A percentile compares a stretch with the other conserved stretches of the same genome.
Conservation (phyloP, 2,888 invertebrate species). For the Mellilla xanthometata region DNA sequence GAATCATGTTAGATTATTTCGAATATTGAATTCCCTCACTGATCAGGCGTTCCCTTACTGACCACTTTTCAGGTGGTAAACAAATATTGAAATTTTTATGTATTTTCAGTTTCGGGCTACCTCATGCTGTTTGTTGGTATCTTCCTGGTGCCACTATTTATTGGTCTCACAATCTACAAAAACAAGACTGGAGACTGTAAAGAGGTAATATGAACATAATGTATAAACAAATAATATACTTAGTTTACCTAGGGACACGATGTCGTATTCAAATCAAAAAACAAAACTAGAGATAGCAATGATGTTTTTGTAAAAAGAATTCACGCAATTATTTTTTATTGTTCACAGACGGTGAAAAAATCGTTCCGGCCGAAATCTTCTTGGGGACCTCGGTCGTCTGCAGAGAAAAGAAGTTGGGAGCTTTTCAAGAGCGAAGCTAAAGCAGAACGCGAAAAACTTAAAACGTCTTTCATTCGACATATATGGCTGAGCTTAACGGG, state of each 20-base stretch:
- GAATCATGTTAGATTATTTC: no score
- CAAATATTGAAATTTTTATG: no score
- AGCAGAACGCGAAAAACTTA: constrained; percentile 42
- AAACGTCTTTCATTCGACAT: constrained; percentile 41
- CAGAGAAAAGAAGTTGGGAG: constrained; percentile 78
- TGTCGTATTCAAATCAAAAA: no score
- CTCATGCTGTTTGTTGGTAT: constrained; percentile 58
- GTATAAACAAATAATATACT: no score
- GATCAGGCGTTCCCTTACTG: no score
- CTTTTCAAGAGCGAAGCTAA: constrained; percentile 75
- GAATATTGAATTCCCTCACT: no score
- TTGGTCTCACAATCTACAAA: constrained; percentile 45
- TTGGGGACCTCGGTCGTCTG: constrained; percentile 85
- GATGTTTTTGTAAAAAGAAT: no score
- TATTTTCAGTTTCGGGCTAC: constrained; percentile 63
- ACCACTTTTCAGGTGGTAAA: no score
- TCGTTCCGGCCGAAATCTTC: constrained; percentile 68
- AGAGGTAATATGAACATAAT: constrained; percentile 38
- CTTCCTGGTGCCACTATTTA: constrained; percentile 58
- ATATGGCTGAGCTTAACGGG: constrained; percentile 47
- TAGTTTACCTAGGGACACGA: no score
- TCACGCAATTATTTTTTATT: not conserved
- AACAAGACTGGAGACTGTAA: constrained; percentile 45
- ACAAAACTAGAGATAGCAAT: constrained; percentile 45
- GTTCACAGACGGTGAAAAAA: constrained; percentile 64